phyloP scores from a whole-genome alignment of 2,888 invertebrate species.

The Polymixis lichenea region DNA sequence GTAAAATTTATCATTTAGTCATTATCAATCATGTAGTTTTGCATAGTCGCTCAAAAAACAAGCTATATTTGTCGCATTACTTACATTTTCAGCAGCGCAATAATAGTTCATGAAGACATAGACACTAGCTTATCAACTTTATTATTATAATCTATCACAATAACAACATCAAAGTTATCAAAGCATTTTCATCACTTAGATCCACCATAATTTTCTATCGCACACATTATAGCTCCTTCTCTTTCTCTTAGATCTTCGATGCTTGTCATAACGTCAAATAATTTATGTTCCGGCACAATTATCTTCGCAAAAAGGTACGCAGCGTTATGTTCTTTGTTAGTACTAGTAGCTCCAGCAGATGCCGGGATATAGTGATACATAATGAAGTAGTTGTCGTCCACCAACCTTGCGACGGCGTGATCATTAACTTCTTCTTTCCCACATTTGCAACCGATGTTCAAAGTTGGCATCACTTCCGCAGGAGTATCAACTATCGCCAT shows the following conservation, averaged over 20 bases:
- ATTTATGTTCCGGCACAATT: slow-evolving; percentile 40
- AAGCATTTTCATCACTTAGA: slow-evolving; percentile 11
- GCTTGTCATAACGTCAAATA: slow-evolving; percentile 36
- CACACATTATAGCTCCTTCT: slow-evolving; percentile 44
- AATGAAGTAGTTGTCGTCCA: slow-evolving; percentile 40
- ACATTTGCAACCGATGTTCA: slow-evolving; percentile 38
- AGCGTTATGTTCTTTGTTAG: slow-evolving; percentile 33
- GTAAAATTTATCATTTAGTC: not conserved
- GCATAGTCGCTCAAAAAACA: not conserved
- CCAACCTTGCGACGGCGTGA: slow-evolving; percentile 41
- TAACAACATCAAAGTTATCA: not conserved
- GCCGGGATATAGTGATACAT: slow-evolving; percentile 42
- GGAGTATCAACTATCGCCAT: slow-evolving; percentile 35
- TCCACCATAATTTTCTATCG: slow-evolving; percentile 40
- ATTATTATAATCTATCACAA: not conserved
- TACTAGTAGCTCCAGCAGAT: slow-evolving; percentile 15
- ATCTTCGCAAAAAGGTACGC: slow-evolving; percentile 44
- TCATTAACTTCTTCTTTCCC: slow-evolving; percentile 41
- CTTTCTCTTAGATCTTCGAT: slow-evolving; percentile 47
- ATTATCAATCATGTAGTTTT: not conserved
- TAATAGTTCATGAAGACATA: too few species aligned
- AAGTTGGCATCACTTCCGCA: slow-evolving; percentile 35
- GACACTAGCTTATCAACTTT: not conserved
- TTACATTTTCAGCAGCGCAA: not conserved
- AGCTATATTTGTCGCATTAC: not conserved